Evolutionary conservation across 2,113 vertebrate species (phyloP).

Genomic region (Suricata suricatta): DNA sequence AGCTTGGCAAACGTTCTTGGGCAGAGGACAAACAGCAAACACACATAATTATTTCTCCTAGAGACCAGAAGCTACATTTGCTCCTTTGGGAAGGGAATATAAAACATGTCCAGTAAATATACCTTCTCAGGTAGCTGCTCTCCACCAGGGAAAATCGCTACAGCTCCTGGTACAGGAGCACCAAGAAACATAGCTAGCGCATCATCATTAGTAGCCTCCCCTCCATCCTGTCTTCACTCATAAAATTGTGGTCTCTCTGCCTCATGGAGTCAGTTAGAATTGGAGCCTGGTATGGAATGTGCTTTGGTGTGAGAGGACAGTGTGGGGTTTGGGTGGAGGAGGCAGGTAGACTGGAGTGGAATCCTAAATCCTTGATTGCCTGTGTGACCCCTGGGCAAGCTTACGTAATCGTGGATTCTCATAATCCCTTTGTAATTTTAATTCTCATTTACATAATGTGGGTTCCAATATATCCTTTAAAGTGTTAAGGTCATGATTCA

Average conservation of each 20-base stretch:
- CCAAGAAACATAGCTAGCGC: accelerated
- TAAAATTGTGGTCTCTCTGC: not conserved
- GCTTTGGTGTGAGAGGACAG: not conserved
- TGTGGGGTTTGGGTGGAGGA: accelerated
- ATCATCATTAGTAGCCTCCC: not conserved
- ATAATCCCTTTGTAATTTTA: too few relatives aligned
- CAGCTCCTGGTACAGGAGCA: not conserved
- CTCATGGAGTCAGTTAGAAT: accelerated
- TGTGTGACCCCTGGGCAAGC: not conserved
- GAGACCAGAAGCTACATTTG: not conserved
- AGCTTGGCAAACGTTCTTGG: constrained; percentile 21
- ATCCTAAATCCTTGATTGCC: not conserved
- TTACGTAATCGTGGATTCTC: not conserved
- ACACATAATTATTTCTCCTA: constrained; percentile 50
- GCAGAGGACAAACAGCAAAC: not conserved
- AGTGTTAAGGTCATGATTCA: not conserved
- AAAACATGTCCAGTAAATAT: not conserved
- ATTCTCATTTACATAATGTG: not conserved
- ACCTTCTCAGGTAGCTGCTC: not conserved
- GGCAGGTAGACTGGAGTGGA: not conserved
- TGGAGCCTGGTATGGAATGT: not conserved
- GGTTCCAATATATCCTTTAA: not conserved
- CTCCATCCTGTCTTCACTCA: not conserved
- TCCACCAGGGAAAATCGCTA: not conserved
- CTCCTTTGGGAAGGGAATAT: not conserved